These are phyloP conservation scores for Jaculus jaculus DNA, from an alignment of 2,113 vertebrate genomes.

Conservation along the genomic window DNA sequence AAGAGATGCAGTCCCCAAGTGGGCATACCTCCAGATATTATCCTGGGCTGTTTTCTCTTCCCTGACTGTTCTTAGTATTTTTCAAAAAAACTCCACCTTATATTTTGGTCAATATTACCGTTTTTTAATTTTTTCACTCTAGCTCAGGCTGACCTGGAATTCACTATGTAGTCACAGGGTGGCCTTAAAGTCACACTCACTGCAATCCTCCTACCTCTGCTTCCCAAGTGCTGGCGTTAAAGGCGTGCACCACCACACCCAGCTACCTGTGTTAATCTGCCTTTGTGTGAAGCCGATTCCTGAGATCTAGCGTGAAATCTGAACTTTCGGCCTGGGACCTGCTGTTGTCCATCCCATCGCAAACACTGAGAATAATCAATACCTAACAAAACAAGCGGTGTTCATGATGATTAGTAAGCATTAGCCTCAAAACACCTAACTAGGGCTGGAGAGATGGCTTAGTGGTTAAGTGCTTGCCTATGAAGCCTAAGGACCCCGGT, in stretches of 20 bases:
- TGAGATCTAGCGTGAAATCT: neutral
- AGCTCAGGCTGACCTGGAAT: too few relatives aligned
- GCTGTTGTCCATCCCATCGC: neutral
- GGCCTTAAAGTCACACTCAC: too few relatives aligned
- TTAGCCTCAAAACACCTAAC: neutral
- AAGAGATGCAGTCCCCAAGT: neutral
- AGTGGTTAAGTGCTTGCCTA: too few relatives aligned
- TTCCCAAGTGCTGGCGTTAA: too few relatives aligned
- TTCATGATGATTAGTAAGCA: slow-evolving; percentile 11
- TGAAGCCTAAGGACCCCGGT: too few relatives aligned
- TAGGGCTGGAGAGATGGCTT: neutral
- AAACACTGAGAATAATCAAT: neutral
- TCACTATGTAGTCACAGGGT: too few relatives aligned
- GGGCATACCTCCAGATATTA: neutral
- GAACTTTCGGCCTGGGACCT: neutral
- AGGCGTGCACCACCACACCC: too few relatives aligned
- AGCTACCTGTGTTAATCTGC: neutral
- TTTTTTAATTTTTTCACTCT: too few relatives aligned
- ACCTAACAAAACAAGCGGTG: neutral
- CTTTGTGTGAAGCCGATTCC: neutral
- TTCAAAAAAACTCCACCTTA: neutral
- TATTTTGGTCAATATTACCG: neutral
- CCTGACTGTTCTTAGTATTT: neutral
- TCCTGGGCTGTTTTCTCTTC: neutral
- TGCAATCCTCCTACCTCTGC: too few relatives aligned